phyloP scores from a whole-genome alignment of 2,113 vertebrate genomes.

The Aptenodytes forsteri region DNA sequence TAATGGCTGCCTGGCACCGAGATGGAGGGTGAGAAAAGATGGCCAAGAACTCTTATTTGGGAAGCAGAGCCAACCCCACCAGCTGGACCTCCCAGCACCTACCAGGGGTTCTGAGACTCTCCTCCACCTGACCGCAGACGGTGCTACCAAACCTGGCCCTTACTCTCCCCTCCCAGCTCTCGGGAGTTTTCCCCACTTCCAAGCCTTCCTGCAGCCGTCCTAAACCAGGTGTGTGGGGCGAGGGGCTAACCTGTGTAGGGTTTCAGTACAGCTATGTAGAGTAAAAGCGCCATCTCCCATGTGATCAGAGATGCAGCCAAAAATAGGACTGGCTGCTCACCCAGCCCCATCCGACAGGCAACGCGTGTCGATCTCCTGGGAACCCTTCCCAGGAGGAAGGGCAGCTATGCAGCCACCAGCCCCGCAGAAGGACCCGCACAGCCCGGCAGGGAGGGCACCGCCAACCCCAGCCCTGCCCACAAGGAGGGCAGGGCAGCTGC shows the following conservation, averaged over 20 bases:
- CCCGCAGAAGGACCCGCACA: fast-evolving
- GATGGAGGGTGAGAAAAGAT: not conserved
- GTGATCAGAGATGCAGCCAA: not conserved
- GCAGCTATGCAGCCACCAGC: not conserved
- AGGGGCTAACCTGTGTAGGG: not conserved
- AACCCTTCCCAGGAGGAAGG: not conserved
- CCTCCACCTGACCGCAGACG: not conserved
- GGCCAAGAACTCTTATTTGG: not conserved
- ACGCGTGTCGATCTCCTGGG: fast-evolving
- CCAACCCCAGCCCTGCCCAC: not conserved
- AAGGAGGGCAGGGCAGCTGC: not conserved
- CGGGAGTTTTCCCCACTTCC: not conserved
- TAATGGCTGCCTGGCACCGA: not conserved
- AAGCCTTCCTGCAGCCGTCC: not conserved
- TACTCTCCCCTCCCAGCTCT: not conserved
- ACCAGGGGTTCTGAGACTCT: not conserved
- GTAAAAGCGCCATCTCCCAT: fast-evolving
- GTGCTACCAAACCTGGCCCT: not conserved
- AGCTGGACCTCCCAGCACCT: not conserved
- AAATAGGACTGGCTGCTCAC: not conserved
- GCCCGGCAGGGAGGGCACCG: not conserved
- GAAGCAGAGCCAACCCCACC: not conserved
- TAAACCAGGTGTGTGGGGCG: not conserved
- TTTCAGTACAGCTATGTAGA: not conserved
- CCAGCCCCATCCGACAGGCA: fast-evolving